A percentile compares a stretch with the other conserved stretches of the same genome.
Conservation (phyloP, 53 echinoderm and acorn worm genomes). For the Antedon mediterranea region DNA sequence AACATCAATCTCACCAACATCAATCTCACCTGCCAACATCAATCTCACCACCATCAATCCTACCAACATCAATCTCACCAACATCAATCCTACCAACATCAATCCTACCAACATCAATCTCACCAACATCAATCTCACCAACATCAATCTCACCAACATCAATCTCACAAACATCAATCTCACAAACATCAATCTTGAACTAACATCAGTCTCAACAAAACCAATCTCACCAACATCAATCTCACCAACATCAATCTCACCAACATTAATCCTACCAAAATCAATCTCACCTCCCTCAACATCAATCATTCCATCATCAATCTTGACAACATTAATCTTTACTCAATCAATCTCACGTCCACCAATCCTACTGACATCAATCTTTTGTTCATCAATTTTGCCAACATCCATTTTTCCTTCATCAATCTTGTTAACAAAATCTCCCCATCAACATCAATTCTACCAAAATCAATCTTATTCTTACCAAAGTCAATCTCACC, state of each 20-base stretch:
- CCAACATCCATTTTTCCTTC: too few species aligned
- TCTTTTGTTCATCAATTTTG: too few species aligned
- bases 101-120: too few species aligned
- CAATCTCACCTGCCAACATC: neutral
- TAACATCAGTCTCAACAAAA: too few species aligned
- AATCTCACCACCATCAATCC: neutral
- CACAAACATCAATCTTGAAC: neutral
- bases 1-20: neutral
- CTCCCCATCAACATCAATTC: neutral
- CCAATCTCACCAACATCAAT: too few species aligned
- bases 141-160: neutral
- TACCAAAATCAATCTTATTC: too few species aligned
- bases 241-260: too few species aligned
- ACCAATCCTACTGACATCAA: too few species aligned
- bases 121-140: neutral
- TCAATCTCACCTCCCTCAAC: neutral
- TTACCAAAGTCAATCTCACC: neutral
- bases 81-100: too few species aligned
- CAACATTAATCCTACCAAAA: too few species aligned
- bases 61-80: neutral
- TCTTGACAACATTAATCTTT: neutral
- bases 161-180: neutral
- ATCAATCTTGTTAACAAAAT: too few species aligned
- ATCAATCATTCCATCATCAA: neutral
- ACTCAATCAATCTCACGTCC: neutral